Base-by-base conservation (phyloP, 1,140 invertebrate genomes). In the Zaprionus taronus region DNA sequence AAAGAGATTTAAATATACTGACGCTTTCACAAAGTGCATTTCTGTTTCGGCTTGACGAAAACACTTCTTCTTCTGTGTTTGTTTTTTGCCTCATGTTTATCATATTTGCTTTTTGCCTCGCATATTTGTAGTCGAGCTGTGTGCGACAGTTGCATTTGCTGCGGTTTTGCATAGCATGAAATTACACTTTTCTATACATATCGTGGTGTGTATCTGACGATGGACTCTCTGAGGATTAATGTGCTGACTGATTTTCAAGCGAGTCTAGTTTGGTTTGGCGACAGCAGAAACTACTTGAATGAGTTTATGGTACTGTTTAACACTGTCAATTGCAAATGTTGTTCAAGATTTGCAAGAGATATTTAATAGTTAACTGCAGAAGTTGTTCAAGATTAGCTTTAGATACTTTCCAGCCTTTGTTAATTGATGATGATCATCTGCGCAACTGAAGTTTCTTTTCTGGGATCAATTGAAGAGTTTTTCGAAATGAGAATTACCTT, bases 101-200 rank as follows among this genome's bases (percentile, higher is more conserved):
- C n/a, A n/a, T 41, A n/a, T 41, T 31, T 31, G 3, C n/a, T 56
- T 51, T 34, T 47, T 34, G 31, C n/a, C 53, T 61, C 7, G 15
- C 26, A 11, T 34, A 47, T 36, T 77, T 51, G n/a, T 60, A 31
- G 26, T 64, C 26, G 11, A 6, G 28, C n/a, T 28, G 6, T 49
- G 44, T 24, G 44, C 44, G 68, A 61, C 61, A 81, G 79, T 78
- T 81, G 44, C 71, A 77, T 79, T 80, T 83, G 81, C 68, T 83
- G 81, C 68, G 81, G 81, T 69, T 83, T 77, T 47, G n/a, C 41
- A 3, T 9, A n/a, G 61, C 67, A 68, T 79, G 80, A 81, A 81
- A 81, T 70, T 63, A 66, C 69, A 17, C 28, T 55, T 70, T 38
- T 38, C n/a, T 17, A 15, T 67, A 47, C 36, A 31, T 36, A 38